A percentile compares a stretch with the other conserved stretches of the same genome.
phyloP scores from a whole-genome alignment of 2,113 vertebrate species.

The Sarotherodon lohbergeri region DNA sequence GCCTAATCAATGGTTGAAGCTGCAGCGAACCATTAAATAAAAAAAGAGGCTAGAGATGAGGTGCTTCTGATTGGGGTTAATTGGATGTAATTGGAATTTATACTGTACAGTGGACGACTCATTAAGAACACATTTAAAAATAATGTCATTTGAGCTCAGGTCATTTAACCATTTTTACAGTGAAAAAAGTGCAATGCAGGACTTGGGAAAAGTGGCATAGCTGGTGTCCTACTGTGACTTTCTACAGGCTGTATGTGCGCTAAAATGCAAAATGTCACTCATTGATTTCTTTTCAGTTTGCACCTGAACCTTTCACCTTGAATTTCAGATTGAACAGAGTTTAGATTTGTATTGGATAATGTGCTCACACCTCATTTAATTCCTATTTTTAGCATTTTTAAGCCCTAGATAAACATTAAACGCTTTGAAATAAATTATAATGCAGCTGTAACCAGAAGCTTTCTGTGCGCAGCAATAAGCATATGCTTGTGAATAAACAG shows the following conservation, averaged over 20 bases:
- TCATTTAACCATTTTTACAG: slow-evolving; percentile 73
- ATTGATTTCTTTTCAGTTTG: background rate
- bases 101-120: slow-evolving; percentile 85
- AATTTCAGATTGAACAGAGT: background rate
- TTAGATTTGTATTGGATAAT: background rate
- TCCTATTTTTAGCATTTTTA: background rate
- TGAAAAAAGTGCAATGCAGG: slow-evolving; percentile 30
- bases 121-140: slow-evolving; percentile 78
- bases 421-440: background rate
- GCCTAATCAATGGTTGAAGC: slow-evolving; percentile 85
- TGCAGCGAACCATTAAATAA: slow-evolving; percentile 94
- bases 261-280: slow-evolving; percentile 22
- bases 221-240: background rate
- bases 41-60: slow-evolving; percentile 81
- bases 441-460: background rate
- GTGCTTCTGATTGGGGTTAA: slow-evolving; percentile 96
- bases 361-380: background rate
- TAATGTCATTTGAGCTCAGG: slow-evolving; percentile 75
- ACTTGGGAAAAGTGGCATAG: background rate
- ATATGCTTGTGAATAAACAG: background rate
- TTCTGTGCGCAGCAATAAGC: background rate
- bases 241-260: background rate
- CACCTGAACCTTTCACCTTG: background rate
- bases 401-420: background rate
- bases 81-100: slow-evolving; percentile 99